A percentile compares a stretch with the other conserved stretches of the same genome.
phyloP scores from a whole-genome alignment of 2,113 vertebrate genomes.

The Oreamnos americanus region DNA sequence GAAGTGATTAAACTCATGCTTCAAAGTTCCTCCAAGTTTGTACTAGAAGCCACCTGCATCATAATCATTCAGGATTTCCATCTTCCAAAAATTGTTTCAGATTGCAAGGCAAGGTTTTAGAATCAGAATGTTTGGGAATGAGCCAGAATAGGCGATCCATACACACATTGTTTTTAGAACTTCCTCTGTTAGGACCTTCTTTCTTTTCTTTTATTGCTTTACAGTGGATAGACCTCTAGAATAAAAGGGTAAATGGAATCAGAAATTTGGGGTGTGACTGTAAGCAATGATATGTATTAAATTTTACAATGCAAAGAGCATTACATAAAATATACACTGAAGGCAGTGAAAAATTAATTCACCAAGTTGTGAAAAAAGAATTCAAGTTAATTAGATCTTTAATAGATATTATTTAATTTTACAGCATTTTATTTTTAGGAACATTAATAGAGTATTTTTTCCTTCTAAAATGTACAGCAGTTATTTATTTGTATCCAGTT shows the following conservation, averaged over 20 bases:
- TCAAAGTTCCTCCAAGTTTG: not conserved
- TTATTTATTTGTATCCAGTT: not conserved
- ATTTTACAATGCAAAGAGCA: not conserved
- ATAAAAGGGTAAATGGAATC: not conserved
- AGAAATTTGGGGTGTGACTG: not conserved
- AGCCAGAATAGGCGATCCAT: not conserved
- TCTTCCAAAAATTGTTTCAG: not conserved
- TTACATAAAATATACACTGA: not conserved
- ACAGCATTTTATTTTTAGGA: not conserved
- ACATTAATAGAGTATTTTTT: not conserved
- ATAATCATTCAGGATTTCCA: not conserved
- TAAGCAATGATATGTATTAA: not conserved
- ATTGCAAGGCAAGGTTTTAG: not conserved
- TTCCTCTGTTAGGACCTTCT: not conserved
- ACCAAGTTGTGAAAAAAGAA: not conserved
- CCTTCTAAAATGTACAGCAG: not conserved
- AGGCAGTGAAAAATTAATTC: not conserved
- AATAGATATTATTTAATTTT: not conserved
- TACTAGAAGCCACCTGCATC: not conserved
- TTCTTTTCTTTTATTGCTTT: not conserved
- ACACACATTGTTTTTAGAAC: not conserved
- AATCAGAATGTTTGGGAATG: not conserved
- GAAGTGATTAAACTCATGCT: not conserved
- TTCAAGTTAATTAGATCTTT: not conserved
- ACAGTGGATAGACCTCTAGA: not conserved